Evolutionary conservation across 2,888 invertebrate species (phyloP).

Genomic region (Napeogenes sylphis): DNA sequence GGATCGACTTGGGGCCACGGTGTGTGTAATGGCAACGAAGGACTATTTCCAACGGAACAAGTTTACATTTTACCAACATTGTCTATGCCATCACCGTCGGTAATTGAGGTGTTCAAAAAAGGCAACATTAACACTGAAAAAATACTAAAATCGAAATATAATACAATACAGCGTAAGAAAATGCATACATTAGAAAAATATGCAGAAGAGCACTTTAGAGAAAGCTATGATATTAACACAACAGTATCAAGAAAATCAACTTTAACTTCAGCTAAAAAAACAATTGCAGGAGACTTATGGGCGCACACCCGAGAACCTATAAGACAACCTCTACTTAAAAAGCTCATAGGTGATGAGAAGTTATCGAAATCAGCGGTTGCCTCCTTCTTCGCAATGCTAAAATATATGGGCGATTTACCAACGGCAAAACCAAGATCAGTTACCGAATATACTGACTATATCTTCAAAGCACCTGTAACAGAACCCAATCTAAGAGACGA

Average conservation of each 20-base stretch:
- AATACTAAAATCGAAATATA: slow-evolving; percentile 67
- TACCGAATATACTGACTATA: slow-evolving; percentile 92
- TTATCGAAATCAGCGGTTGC: slow-evolving; percentile 84
- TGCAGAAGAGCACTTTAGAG: slow-evolving; percentile 88
- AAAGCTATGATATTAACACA: slow-evolving; percentile 61
- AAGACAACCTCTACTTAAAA: slow-evolving; percentile 88
- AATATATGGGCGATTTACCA: slow-evolving; percentile 95
- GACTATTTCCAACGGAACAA: slow-evolving; percentile 91
- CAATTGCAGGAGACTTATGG: slow-evolving; percentile 87
- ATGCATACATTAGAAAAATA: slow-evolving; percentile 91
- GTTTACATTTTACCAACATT: slow-evolving; percentile 92
- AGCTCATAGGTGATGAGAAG: slow-evolving; percentile 83
- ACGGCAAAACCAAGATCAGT: slow-evolving; percentile 84
- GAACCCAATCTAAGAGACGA: slow-evolving; percentile 90
- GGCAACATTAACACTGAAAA: slow-evolving; percentile 70
- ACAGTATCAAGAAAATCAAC: slow-evolving; percentile 81
- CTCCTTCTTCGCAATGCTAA: slow-evolving; percentile 85
- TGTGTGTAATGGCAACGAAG: slow-evolving; percentile 82
- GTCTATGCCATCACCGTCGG: slow-evolving; percentile 82
- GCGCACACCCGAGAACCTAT: slow-evolving; percentile 88
- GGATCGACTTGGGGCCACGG: slow-evolving; percentile 85
- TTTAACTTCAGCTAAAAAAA: slow-evolving; percentile 80
- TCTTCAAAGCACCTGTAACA: slow-evolving; percentile 87
- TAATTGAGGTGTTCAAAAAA: slow-evolving; percentile 81
- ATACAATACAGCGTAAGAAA: slow-evolving; percentile 80